Evolutionary conservation across 1,140 invertebrate genomes (phyloP), one percentile per base, ranked within the genome.

Genomic region (Pseudomyrmex sp.): DNA sequence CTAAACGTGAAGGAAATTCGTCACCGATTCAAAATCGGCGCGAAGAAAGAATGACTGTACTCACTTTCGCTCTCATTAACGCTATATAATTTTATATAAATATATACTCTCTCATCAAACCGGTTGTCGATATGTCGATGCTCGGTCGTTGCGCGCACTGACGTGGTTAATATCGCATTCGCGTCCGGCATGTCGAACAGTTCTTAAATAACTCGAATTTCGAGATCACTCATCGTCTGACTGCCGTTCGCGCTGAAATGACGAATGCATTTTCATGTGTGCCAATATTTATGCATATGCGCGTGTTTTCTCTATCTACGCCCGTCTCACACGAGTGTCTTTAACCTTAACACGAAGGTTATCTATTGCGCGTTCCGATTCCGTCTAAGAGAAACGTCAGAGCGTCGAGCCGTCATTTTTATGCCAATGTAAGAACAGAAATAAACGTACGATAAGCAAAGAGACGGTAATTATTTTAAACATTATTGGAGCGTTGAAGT

Each of bases 341-440:
- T 77, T 80, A 80, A 80, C 54, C 76, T 80, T 48, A 72, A 80
- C 44, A 72, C 66, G 76, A 72, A 80, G 66, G 66, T 80, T 80
- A 72, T 80, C 76, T 80, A 72, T 80, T 56, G 76, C 54, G 76
- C 54, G 65, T 46, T 80, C 76, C 66, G 76, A 80, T 80, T 80
- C 66, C 54, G 54, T 7, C 4, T 2, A 10, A 5, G 35, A 61
- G 76, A 80, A 70, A 72, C 20, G 23, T 58, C 75, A 79, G 15
- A 69, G 63, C 68, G 54, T 46, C 20, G 18, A 69, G 18, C 18
- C 46, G 54, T 59, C 48, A 80, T 54, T 80, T 72, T 80, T 72
- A 72, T 44, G 46, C 12, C 26, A 12, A 3, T 59, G 15, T 18
- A 68, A 59, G 44, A n/a, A 44, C 35, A 2, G 54, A 48, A 44